phyloP scores from a whole-genome alignment of 2,888 invertebrate species.

The Strigamia transsilvanica region DNA sequence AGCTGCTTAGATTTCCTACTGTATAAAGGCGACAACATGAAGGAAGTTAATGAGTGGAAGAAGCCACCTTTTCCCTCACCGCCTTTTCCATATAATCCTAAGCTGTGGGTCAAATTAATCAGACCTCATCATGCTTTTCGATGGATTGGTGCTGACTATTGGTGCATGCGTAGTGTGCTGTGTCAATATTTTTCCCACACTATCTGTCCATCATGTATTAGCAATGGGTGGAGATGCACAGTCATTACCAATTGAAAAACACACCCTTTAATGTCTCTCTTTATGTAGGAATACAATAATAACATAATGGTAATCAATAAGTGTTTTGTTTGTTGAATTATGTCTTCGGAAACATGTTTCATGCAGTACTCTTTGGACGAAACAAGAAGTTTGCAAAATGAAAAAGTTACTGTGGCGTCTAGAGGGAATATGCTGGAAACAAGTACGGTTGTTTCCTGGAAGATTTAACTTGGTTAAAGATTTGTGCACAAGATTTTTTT shows the following conservation, averaged over 20 bases:
- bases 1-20: slow-evolving; percentile 15
- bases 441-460: too few relatives aligned
- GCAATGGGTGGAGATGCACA: neutral
- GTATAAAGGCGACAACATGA: slow-evolving; percentile 35
- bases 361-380: too few relatives aligned
- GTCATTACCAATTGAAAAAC: slow-evolving; percentile 2
- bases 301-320: neutral
- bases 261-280: neutral
- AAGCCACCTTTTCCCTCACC: neutral
- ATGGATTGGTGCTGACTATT: neutral
- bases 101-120: neutral
- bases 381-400: too few relatives aligned
- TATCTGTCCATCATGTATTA: neutral
- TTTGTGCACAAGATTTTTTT: too few relatives aligned
- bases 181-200: neutral
- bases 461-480: too few relatives aligned
- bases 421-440: too few relatives aligned
- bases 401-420: too few relatives aligned
- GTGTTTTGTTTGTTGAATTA: too few relatives aligned
- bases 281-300: neutral
- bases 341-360: too few relatives aligned
- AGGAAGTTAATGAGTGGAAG: slow-evolving; percentile 42
- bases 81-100: neutral
- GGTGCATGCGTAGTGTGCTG: neutral
- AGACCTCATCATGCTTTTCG: neutral